Base-by-base conservation (phyloP, 2,113 vertebrate genomes). In the Eolophus roseicapilla region DNA sequence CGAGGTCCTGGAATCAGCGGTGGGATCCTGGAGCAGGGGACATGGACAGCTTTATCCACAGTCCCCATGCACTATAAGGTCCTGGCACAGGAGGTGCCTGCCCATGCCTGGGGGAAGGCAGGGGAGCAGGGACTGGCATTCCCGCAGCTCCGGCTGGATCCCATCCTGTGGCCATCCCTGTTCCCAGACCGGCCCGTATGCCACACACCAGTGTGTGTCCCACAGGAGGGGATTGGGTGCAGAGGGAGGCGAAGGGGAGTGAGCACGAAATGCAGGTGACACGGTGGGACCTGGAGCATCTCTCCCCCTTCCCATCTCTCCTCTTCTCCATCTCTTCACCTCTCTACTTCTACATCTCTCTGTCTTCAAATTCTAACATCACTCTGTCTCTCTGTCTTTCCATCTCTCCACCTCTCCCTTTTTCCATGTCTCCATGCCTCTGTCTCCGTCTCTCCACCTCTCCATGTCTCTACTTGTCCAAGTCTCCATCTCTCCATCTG, bases 141-240 rank as follows among this genome's bases (percentile, higher is more conserved):
- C 8, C 44, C 25, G 3, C 41, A 25, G 33, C 39, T 27, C 25
- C 47, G 33, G 41, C 53, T 69, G 1, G 3, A 4, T 9, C 18
- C 68, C 14, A 11, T 41, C 65, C 59, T 12, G 2, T 25, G 29
- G 21, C 18, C 5, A 2, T 6, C 46, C 41, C 10, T 33, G 46
- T n/a, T 17, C 44, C 43, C 31, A 23, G 16, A 2, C 18, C 0
- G 0, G 31, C 27, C 35, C 2, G 0, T 17, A 25, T 3, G 27
- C 29, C 4, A 15, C n/a, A 5, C 49, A 2, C 16, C 28, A 11
- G 28, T 0, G 1, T n/a, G n/a, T n/a, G n/a, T n/a, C 43, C 10
- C 43, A 20, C 11, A 11, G 3, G 10, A 3, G 15, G 2, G 13
- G 23, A 18, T 17, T 3, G 4, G 2, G 35, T 27, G 43, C 33